Evolutionary conservation across 1,140 invertebrate species (phyloP).

Genomic region (Drosophila nebulosa): DNA sequence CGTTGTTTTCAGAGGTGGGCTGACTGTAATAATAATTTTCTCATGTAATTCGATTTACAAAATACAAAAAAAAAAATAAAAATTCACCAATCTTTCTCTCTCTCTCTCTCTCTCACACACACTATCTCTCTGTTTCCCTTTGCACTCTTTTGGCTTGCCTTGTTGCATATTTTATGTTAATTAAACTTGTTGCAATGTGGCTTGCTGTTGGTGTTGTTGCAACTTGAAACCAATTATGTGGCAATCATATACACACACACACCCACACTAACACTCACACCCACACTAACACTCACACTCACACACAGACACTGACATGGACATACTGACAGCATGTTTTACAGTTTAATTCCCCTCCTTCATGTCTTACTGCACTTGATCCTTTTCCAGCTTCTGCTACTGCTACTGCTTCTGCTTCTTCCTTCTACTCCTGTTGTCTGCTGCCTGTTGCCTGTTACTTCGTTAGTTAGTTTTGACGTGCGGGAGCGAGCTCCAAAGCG

Average conservation of each 20-base stretch:
- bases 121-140: neutral
- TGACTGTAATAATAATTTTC: neutral
- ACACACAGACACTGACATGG: neutral
- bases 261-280: neutral
- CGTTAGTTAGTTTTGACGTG: slow-evolving; percentile 72
- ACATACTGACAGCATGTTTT: slow-evolving; percentile 62
- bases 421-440: too few species aligned
- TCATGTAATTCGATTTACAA: neutral
- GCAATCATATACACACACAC: slow-evolving; percentile 35
- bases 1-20: neutral
- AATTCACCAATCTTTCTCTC: neutral
- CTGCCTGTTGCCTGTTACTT: slow-evolving; percentile 52
- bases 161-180: slow-evolving; percentile 75
- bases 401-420: slow-evolving; percentile 9
- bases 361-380: neutral
- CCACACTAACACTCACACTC: neutral
- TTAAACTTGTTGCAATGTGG: slow-evolving; percentile 67
- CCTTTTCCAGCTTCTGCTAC: neutral
- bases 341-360: slow-evolving; percentile 59
- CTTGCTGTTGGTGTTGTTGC: slow-evolving; percentile 34
- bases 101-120: neutral
- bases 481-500: slow-evolving; percentile 46
- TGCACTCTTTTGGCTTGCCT: slow-evolving; percentile 12
- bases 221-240: slow-evolving; percentile 70
- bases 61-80: too few species aligned